Percentiles rank a stretch among this genome's conserved stretches.
Evolutionary conservation across 2,888 invertebrate species (phyloP).

Genomic region (Eueremaeus valkanovi): DNA sequence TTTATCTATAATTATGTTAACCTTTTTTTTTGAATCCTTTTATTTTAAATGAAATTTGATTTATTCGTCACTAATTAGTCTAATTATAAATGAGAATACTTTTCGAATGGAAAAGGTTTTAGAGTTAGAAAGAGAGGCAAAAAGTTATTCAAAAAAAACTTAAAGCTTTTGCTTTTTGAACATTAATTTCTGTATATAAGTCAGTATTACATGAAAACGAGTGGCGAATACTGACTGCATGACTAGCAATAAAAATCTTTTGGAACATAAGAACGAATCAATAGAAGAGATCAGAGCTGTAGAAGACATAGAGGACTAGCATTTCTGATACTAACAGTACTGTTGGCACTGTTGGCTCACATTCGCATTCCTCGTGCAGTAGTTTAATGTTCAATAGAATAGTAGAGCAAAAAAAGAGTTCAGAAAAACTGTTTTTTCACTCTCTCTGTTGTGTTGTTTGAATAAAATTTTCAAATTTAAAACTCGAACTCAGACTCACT

Average conservation of each 20-base stretch:
- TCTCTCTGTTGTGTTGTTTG: too few species aligned
- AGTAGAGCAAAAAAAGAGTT: constrained; percentile 48
- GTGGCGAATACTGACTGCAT: constrained; percentile 18
- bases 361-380: background rate
- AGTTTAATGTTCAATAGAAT: constrained; percentile 60
- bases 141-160: background rate
- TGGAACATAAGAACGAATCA: constrained; percentile 14
- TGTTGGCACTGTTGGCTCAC: background rate
- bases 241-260: constrained; percentile 12
- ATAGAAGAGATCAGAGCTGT: constrained; percentile 18
- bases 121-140: background rate
- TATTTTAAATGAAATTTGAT: constrained; percentile 11
- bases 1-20: too few species aligned
- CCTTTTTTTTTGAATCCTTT: too few species aligned
- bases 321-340: background rate
- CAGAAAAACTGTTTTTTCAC: constrained; percentile 15
- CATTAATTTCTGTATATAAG: background rate
- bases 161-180: background rate
- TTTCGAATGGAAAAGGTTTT: background rate
- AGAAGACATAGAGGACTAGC: background rate
- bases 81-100: constrained; percentile 3
- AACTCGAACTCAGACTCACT: constrained; percentile 3
- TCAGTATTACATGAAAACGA: constrained; percentile 17
- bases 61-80: background rate
- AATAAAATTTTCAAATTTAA: background rate